Conservation (phyloP, 2,113 vertebrate species). For the Bungarus multicinctus region DNA sequence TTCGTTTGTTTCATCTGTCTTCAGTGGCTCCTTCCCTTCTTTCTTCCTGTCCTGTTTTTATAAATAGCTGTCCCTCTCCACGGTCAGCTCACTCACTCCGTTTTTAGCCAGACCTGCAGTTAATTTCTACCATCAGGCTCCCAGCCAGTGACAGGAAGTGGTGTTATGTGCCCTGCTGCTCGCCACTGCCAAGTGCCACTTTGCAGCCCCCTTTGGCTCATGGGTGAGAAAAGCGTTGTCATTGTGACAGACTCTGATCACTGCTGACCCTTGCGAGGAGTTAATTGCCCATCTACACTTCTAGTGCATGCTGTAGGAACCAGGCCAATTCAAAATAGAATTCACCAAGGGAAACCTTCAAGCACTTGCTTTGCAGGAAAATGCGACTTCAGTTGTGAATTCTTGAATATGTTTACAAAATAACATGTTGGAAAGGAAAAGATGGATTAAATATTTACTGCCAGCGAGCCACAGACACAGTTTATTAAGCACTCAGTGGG, state of each 20-base stretch:
- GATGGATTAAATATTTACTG: neutral
- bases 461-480: neutral
- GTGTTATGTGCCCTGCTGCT: neutral
- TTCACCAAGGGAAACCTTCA: neutral
- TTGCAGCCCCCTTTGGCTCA: neutral
- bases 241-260: neutral
- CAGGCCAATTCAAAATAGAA: neutral
- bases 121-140: neutral
- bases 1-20: neutral
- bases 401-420: neutral
- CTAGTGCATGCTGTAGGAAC: neutral
- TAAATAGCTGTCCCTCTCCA: neutral
- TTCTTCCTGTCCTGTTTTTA: neutral
- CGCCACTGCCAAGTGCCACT: neutral
- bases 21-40: neutral
- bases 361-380: neutral
- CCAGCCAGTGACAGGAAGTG: neutral
- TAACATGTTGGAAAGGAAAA: neutral
- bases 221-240: neutral
- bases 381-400: neutral
- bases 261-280: neutral
- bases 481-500: neutral
- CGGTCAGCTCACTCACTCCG: neutral
- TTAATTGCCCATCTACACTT: neutral
- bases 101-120: neutral